Evolutionary conservation across 2,113 vertebrate genomes (phyloP).

Genomic region (Synchiropus splendidus): DNA sequence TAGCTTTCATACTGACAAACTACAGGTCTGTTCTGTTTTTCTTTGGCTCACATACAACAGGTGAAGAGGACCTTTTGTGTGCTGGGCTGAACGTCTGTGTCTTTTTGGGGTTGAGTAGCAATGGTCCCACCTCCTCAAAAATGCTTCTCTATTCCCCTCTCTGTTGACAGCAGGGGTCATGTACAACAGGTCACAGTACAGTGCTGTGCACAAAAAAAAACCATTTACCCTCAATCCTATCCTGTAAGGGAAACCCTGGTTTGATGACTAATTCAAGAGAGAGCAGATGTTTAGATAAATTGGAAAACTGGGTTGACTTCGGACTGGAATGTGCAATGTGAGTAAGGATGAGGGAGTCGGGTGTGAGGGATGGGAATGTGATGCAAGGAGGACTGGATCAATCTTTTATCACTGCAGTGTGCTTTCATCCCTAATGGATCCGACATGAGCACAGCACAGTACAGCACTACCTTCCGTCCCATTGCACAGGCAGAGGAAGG

Average conservation of each 20-base stretch:
- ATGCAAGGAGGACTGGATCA: conserved; percentile 50
- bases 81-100: conserved; percentile 29
- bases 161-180: background rate
- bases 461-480: conserved; percentile 37
- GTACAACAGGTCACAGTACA: background rate
- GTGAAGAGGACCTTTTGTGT: conserved; percentile 27
- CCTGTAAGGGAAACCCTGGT: conserved; percentile 15
- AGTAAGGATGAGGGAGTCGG: conserved; percentile 22
- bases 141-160: no score
- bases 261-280: conserved; percentile 41
- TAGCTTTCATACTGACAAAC: conserved; percentile 43
- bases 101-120: no score
- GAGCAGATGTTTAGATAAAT: conserved; percentile 34
- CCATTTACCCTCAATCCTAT: conserved; percentile 18
- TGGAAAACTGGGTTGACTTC: conserved; percentile 41
- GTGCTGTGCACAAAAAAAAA: conserved; percentile 9
- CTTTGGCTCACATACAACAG: conserved; percentile 44
- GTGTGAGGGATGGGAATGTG: conserved; percentile 44
- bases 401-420: conserved; percentile 57
- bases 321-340: conserved; percentile 27
- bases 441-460: conserved; percentile 39
- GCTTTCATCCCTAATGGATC: conserved; percentile 55
- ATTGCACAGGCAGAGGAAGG: conserved; percentile 36
- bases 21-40: conserved; percentile 43
- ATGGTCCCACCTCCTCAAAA: no score